Evolutionary conservation across 2,113 vertebrate genomes (phyloP), one percentile per base, ranked within the genome.

Genomic region (Dasyprocta punctata): DNA sequence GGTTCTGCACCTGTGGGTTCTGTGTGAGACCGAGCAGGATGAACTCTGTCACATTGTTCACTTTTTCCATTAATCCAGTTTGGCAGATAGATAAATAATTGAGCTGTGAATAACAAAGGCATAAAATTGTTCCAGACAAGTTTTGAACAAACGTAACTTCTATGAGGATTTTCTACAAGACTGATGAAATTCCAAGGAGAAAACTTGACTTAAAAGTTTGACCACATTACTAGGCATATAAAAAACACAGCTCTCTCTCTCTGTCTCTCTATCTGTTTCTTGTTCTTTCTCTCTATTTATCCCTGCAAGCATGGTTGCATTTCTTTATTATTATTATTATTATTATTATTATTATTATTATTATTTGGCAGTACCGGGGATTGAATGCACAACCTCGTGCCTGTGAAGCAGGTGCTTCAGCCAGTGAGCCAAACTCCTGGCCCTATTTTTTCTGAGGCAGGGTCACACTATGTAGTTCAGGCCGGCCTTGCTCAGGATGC

Each of bases 1-100:
- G 3, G 58, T 96, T 97, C 54, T 92, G 90, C 12, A 77, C 6
- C 4, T 63, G 65, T 47, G 90, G 75, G 44, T 92, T 90, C 49
- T 90, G 95, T 13, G 94, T 96, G 61, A 96, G 85, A 47, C 88
- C 81, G 2, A 97, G 67, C 16, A 96, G 71, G 36, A 88, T 94
- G 69, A 96, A 96, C 85, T 97, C 85, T 1, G 44, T 96, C 69
- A 97, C 52, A 0, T 95, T 97, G 54, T 47, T 90, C 88, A 73
- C 33, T 87, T 0, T 44, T 36, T 54, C 69, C 38, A 7, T 69
- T 38, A 38, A 86, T n/a, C 28, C 16, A 52, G 30, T 2, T 9
- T 65, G 61, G 41, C 5, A 41, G 60, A 14, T 36, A 22, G 28
- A 41, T 80, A 41, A 49, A 19, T 24, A n/a, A 28, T 63, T 92